These are phyloP conservation scores for Pterostichus niger DNA, from an alignment of 2,888 invertebrate species.

Conservation along the genomic window DNA sequence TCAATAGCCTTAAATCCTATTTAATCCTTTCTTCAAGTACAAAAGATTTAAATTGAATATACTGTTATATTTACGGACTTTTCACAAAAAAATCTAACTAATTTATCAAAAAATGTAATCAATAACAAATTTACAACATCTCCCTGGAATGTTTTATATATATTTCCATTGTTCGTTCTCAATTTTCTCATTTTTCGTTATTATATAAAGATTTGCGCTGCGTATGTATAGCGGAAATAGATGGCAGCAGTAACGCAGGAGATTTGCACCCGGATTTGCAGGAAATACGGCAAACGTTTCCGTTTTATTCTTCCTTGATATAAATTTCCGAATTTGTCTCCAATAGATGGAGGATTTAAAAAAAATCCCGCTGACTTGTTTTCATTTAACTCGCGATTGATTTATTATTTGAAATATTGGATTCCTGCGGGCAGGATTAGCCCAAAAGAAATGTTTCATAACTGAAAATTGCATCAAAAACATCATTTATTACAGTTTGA, in stretches of 20 bases:
- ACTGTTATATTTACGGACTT: no score
- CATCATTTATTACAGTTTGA: neutral
- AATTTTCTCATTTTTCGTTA: neutral
- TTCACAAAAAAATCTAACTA: no score
- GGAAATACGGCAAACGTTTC: constrained; percentile 40
- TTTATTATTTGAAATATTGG: constrained; percentile 24
- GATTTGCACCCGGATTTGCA: constrained; percentile 54
- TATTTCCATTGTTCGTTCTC: neutral
- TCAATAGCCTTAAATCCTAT: no score
- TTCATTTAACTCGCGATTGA: constrained; percentile 28
- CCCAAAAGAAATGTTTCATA: neutral
- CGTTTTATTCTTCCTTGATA: constrained; percentile 33
- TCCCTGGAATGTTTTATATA: no score
- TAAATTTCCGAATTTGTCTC: constrained; percentile 48
- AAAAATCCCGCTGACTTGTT: constrained; percentile 28
- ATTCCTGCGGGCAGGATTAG: neutral
- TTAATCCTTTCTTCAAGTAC: no score
- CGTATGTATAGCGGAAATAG: constrained; percentile 16
- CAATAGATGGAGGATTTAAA: constrained; percentile 9
- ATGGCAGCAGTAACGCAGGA: constrained; percentile 27
- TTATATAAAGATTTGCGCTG: constrained; percentile 22
- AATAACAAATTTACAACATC: neutral
- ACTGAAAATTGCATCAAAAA: neutral
- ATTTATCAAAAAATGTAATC: neutral
- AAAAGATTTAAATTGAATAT: no score